Evolutionary conservation across 2,888 invertebrate species (phyloP).

Genomic region (Perdita meconis): DNA sequence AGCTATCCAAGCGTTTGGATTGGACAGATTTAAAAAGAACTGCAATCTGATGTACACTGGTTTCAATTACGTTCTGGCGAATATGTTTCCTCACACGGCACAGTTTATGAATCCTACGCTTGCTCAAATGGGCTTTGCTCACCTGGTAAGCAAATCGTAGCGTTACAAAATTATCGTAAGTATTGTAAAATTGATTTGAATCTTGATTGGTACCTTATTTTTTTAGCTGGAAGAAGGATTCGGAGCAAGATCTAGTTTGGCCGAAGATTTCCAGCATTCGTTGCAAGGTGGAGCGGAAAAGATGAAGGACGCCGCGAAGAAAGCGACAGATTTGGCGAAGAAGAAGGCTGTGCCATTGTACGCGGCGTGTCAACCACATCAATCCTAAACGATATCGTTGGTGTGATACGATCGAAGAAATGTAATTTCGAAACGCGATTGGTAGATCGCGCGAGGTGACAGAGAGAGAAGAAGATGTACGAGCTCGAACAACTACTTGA

Average conservation of each 20-base stretch:
- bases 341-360: slow-evolving; percentile 85
- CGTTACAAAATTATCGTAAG: not conserved
- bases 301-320: slow-evolving; percentile 92
- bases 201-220: not conserved
- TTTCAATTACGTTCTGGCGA: slow-evolving; percentile 92
- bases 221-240: slow-evolving; percentile 75
- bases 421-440: not conserved
- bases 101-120: slow-evolving; percentile 77
- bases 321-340: slow-evolving; percentile 92
- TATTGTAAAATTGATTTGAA: not conserved
- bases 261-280: slow-evolving; percentile 80
- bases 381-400: slow-evolving; percentile 73
- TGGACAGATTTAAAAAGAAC: slow-evolving; percentile 95
- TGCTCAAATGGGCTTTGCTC: slow-evolving; percentile 73
- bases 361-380: slow-evolving; percentile 80
- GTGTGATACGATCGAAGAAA: not conserved
- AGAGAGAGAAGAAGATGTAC: not conserved
- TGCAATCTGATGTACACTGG: slow-evolving; percentile 92
- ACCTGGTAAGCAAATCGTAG: slow-evolving; percentile 30
- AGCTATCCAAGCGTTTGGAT: slow-evolving; percentile 95
- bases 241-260: slow-evolving; percentile 75
- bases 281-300: slow-evolving; percentile 85
- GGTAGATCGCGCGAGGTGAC: not conserved
- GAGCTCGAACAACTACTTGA: not conserved
- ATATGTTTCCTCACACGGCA: slow-evolving; percentile 88